phyloP scores from a whole-genome alignment of 2,797 vertebrate species.

The Notolabrus celidotus region DNA sequence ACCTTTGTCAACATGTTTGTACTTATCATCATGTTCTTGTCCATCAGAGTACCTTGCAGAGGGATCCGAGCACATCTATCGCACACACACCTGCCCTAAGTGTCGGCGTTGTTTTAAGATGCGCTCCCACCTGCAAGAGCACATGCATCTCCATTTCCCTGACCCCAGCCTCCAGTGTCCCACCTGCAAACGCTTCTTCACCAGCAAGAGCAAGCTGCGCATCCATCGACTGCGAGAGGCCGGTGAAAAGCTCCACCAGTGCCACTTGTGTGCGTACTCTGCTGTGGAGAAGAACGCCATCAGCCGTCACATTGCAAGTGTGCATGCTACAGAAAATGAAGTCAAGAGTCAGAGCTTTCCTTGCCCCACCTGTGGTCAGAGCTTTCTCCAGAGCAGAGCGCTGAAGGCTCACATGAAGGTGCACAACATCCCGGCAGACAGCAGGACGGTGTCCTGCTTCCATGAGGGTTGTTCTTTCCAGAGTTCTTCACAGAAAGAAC shows the following conservation, averaged over 20 bases:
- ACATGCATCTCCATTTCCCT: constrained; percentile 94
- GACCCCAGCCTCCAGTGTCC: constrained; percentile 95
- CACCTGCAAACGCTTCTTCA: constrained; percentile 94
- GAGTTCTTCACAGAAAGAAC: constrained; percentile 85
- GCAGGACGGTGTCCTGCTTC: constrained; percentile 85
- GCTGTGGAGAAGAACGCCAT: constrained; percentile 94
- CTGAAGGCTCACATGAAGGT: constrained; percentile 96
- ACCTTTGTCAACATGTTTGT: too few relatives aligned
- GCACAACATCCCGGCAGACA: constrained; percentile 81
- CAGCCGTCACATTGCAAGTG: constrained; percentile 91
- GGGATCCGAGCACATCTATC: constrained; percentile 88
- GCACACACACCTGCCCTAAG: constrained; percentile 94
- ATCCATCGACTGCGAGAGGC: constrained; percentile 93
- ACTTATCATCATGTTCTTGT: constrained; percentile 7
- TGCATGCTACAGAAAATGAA: constrained; percentile 84
- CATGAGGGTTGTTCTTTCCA: constrained; percentile 86
- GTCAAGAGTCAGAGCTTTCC: constrained; percentile 83
- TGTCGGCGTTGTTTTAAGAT: constrained; percentile 98
- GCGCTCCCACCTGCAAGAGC: constrained; percentile 94
- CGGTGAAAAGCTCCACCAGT: constrained; percentile 90
- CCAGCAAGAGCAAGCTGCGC: constrained; percentile 96
- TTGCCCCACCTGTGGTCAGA: constrained; percentile 90
- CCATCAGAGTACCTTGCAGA: constrained; percentile 81
- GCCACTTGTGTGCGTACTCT: constrained; percentile 92
- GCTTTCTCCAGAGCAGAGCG: constrained; percentile 90